phyloP scores from a whole-genome alignment of 2,113 vertebrate genomes.

The Xenotilapia flavipinnis region DNA sequence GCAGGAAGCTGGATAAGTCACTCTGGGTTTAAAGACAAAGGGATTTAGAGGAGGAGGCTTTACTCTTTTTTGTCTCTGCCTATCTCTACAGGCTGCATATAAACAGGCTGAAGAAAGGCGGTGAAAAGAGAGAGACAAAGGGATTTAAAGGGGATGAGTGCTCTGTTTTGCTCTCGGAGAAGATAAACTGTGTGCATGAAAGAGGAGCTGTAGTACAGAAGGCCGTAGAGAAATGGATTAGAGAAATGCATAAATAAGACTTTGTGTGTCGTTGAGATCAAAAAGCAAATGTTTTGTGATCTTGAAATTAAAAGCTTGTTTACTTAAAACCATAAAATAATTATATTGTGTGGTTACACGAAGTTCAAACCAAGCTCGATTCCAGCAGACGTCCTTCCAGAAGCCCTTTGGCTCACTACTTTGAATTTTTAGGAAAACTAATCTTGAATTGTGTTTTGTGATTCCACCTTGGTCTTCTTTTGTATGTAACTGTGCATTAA shows the following conservation, averaged over 20 bases:
- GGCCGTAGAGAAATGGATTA: neutral
- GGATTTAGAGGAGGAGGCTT: conserved; percentile 20
- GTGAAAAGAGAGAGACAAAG: conserved; percentile 8
- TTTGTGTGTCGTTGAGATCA: neutral
- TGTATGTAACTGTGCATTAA: neutral
- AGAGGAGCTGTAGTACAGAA: neutral
- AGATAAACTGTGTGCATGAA: neutral
- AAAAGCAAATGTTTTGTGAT: neutral
- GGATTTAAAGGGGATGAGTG: conserved; percentile 4
- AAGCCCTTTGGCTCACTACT: neutral
- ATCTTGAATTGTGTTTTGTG: neutral
- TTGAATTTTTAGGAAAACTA: neutral
- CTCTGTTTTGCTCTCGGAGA: neutral
- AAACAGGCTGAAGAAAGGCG: neutral
- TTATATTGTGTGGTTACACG: neutral
- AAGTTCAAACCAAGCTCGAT: neutral
- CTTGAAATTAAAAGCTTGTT: neutral
- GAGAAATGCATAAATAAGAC: neutral
- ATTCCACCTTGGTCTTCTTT: neutral
- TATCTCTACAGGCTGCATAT: conserved; percentile 5
- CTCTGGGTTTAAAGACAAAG: conserved; percentile 26
- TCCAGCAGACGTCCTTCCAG: neutral
- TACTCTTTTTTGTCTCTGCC: neutral
- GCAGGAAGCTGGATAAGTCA: conserved; percentile 4
- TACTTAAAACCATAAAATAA: neutral